Conservation (phyloP, 35 echinoderm and acorn worm genomes). For the Nesometra sesokonis region DNA sequence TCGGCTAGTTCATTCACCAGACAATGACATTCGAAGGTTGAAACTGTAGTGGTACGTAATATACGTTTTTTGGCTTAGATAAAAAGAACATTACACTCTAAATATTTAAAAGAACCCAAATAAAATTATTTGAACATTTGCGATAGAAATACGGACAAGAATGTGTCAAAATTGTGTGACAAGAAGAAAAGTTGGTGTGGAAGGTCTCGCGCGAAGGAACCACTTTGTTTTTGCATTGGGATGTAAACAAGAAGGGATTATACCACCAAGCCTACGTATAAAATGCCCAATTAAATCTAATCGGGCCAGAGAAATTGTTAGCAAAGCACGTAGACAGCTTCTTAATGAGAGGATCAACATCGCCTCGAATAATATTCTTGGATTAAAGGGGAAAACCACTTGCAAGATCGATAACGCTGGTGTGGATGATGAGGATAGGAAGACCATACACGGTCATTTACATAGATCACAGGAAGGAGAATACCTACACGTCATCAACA, state of each 20-base stretch:
- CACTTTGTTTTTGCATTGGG: background rate
- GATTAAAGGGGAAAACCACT: background rate
- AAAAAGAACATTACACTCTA: no score
- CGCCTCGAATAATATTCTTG: background rate
- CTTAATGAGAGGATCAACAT: background rate
- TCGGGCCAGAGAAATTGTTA: background rate
- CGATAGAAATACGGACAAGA: background rate
- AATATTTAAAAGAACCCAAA: no score
- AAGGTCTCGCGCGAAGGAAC: background rate
- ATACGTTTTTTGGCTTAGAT: no score
- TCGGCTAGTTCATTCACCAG: no score
- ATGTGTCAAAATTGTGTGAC: background rate
- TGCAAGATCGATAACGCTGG: background rate
- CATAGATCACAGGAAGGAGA: background rate
- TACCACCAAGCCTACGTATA: background rate
- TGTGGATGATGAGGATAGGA: no score
- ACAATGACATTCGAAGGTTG: no score
- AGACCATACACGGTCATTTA: no score
- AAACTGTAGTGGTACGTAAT: no score
- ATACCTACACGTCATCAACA: conserved; percentile 1
- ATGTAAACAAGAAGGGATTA: background rate
- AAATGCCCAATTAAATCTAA: background rate
- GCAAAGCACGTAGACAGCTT: background rate
- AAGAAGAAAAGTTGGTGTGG: background rate
- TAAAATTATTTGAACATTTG: background rate